Percentiles rank a stretch among this genome's conserved stretches.
phyloP scores from a whole-genome alignment of 2,888 invertebrate genomes.

The Pycnomerus fuliginosus region DNA sequence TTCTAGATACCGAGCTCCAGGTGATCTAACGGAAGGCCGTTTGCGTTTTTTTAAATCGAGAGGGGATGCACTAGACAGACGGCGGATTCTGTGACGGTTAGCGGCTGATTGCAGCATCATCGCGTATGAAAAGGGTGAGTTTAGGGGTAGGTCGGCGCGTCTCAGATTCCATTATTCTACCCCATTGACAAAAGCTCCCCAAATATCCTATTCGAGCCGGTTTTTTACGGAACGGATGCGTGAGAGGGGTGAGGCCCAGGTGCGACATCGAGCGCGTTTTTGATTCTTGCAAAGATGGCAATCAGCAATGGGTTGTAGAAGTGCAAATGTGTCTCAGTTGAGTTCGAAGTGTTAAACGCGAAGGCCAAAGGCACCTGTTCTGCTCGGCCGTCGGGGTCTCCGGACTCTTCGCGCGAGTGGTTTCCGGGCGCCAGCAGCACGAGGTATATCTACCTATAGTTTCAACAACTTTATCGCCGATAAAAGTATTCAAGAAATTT shows the following conservation, averaged over 20 bases:
- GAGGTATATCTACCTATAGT: too few relatives aligned
- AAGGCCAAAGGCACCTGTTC: slow-evolving; percentile 17
- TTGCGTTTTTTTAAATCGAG: too few relatives aligned
- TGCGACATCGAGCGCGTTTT: slow-evolving; percentile 47
- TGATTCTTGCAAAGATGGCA: slow-evolving; percentile 51
- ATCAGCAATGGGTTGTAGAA: slow-evolving; percentile 48
- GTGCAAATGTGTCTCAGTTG: too few relatives aligned
- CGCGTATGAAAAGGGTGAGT: slow-evolving; percentile 52
- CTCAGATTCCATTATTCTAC: slow-evolving; percentile 54
- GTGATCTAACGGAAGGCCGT: too few relatives aligned
- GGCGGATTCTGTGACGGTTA: slow-evolving; percentile 26
- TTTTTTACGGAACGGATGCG: slow-evolving; percentile 48
- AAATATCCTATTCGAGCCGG: slow-evolving; percentile 51
- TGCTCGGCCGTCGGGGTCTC: slow-evolving; percentile 10
- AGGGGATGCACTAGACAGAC: slow-evolving; percentile 24
- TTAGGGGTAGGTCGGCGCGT: slow-evolving; percentile 50
- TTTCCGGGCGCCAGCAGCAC: background rate
- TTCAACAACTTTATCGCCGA: too few relatives aligned
- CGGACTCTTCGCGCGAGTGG: slow-evolving; percentile 4
- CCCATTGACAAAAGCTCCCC: slow-evolving; percentile 51
- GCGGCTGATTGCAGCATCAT: slow-evolving; percentile 48
- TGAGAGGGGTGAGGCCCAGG: slow-evolving; percentile 53
- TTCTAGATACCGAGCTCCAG: too few relatives aligned
- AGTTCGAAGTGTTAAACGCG: too few relatives aligned
- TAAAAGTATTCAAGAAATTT: too few relatives aligned